A percentile compares a stretch with the other conserved stretches of the same genome.
phyloP scores from a whole-genome alignment of 2,113 vertebrate species.

The Pagrus major region DNA sequence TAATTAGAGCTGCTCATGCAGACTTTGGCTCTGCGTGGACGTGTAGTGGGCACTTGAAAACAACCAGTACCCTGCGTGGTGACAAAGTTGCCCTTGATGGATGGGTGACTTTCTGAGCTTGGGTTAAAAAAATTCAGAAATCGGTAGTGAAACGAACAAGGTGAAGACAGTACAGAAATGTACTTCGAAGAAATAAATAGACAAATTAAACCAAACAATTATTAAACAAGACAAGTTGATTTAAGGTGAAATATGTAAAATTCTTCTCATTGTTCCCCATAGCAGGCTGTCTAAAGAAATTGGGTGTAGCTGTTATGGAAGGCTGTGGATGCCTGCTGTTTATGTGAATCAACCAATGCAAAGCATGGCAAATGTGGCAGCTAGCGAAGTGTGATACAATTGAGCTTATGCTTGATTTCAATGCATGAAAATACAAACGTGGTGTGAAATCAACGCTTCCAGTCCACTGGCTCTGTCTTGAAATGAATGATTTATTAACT shows the following conservation, averaged over 20 bases:
- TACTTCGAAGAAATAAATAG: constrained; percentile 35
- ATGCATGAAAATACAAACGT: constrained; percentile 71
- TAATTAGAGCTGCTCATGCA: constrained; percentile 86
- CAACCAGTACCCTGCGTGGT: constrained; percentile 50
- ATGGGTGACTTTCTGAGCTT: constrained; percentile 46
- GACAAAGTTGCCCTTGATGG: constrained; percentile 68
- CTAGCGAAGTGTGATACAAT: constrained; percentile 47
- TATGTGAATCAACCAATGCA: constrained; percentile 45
- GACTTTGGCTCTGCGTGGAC: constrained; percentile 72
- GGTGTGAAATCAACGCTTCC: constrained; percentile 70
- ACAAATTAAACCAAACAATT: constrained; percentile 25
- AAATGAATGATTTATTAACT: constrained; percentile 64
- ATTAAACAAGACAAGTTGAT: background rate
- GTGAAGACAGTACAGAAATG: constrained; percentile 19
- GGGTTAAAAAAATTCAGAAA: constrained; percentile 16
- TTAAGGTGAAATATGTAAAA: background rate
- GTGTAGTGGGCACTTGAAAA: constrained; percentile 75
- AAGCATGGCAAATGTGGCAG: constrained; percentile 57
- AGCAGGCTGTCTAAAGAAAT: constrained; percentile 26
- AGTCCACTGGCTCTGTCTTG: constrained; percentile 52
- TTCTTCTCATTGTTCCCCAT: background rate
- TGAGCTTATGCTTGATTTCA: constrained; percentile 54
- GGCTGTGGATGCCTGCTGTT: constrained; percentile 35
- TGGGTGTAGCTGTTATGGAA: constrained; percentile 4
- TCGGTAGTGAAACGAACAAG: background rate